phyloP scores from a whole-genome alignment of 2,797 vertebrate genomes.

The Bufotes viridis region DNA sequence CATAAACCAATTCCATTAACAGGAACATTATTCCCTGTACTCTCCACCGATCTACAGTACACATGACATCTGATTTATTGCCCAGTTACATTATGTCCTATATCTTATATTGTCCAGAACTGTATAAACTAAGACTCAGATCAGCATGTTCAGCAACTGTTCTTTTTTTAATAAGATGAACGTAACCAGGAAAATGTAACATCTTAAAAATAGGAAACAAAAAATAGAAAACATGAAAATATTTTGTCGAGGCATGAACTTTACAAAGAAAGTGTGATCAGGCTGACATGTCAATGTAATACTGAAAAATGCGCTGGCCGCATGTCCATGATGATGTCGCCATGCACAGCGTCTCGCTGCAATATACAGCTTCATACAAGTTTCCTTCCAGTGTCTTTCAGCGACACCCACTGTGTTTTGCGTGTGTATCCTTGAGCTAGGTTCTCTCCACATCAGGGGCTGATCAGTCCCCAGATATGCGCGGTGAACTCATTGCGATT shows the following conservation, averaged over 20 bases:
- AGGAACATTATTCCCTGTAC: no score
- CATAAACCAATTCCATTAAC: no score
- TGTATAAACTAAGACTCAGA: conserved; percentile 20
- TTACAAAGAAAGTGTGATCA: conserved; percentile 89
- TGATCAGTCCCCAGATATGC: conserved; percentile 64
- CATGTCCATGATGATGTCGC: conserved; percentile 73
- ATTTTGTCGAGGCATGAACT: conserved; percentile 92
- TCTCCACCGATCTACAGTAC: background rate
- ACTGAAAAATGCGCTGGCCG: conserved; percentile 70
- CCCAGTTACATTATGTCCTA: background rate
- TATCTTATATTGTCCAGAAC: no score
- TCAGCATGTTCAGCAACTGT: conserved; percentile 34
- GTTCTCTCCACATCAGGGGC: conserved; percentile 62
- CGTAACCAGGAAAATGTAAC: conserved; percentile 79
- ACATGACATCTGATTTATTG: background rate
- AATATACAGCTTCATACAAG: conserved; percentile 71
- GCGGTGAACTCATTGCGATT: conserved; percentile 63
- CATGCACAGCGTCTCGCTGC: conserved; percentile 78
- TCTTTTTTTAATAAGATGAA: conserved; percentile 68
- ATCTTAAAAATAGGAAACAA: conserved; percentile 79
- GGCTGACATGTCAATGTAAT: conserved; percentile 81
- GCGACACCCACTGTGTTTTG: conserved; percentile 64
- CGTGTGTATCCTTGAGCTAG: conserved; percentile 53
- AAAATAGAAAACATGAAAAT: conserved; percentile 82
- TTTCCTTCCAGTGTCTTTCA: conserved; percentile 68